phyloP scores from a whole-genome alignment of 2,113 vertebrate genomes.

The Stercorarius parasiticus region DNA sequence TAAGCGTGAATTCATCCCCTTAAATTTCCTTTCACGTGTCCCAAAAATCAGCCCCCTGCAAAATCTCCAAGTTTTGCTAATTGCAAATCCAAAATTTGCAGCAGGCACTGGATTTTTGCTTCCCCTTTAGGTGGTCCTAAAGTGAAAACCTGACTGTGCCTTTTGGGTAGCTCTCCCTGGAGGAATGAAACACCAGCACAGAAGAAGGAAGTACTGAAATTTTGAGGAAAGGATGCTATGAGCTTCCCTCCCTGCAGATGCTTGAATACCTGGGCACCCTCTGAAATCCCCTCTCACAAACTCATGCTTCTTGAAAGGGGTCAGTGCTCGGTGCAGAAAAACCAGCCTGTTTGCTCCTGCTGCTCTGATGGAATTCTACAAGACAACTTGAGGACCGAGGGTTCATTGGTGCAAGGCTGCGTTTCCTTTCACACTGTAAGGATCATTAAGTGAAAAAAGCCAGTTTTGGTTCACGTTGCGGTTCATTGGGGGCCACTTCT shows the following conservation, averaged over 20 bases:
- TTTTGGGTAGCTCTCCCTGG: neutral
- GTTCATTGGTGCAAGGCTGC: neutral
- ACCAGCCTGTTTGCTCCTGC: constrained; percentile 28
- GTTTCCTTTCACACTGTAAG: neutral
- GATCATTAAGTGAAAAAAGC: neutral
- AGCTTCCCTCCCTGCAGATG: neutral
- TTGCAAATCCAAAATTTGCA: neutral
- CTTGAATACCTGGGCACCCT: neutral
- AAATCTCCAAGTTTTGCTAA: neutral
- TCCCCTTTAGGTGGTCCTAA: neutral
- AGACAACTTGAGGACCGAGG: neutral
- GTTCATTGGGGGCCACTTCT: neutral
- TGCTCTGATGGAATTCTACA: constrained; percentile 12
- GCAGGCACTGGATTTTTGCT: neutral
- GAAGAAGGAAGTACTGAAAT: neutral
- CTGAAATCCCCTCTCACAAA: neutral
- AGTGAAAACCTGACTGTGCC: neutral
- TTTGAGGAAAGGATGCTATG: neutral
- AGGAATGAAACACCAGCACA: neutral
- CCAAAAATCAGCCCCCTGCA: neutral
- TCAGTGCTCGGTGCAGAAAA: neutral
- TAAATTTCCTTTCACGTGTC: neutral
- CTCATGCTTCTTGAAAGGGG: neutral
- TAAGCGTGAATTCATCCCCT: neutral
- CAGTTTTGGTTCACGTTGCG: neutral